Base-by-base conservation (phyloP, 2,888 invertebrate genomes). In the Eumerus sabulonum region DNA sequence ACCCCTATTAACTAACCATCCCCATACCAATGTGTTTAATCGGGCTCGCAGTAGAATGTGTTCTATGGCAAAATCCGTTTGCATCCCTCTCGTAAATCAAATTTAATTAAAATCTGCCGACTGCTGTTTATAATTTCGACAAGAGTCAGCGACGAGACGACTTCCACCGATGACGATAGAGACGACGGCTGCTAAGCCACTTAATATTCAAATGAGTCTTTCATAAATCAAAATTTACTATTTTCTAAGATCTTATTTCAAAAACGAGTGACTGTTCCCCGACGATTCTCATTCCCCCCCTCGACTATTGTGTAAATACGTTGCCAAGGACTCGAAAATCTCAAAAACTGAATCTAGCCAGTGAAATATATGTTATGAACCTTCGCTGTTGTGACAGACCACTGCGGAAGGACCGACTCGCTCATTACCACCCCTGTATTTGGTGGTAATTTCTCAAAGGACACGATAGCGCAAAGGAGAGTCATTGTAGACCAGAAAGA, bases 161-260 rank as follows among this genome's bases (percentile, higher is more conserved):
- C 27, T 27, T 4, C 27, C 3, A 7, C 3, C 27, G 27, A 27
- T 27, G 27, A 9, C 14, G 35, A 1, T 38, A 14, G 44, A n/a
- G 51, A 54, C 51, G 59, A 36, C 73, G 79, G 73, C 79, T 79
- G 79, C 27, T 64, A 64, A 64, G 79, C 68, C 79, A 79, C 79
- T 79, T 79, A 79, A 79, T 79, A 79, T 79, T 79, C 79, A 79
- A 79, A 79, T 74, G 63, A 76, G 53, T 53, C 68, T 63, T 73
- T 60, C 79, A 73, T 79, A 79, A 79, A 79, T 79, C 79, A 79
- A 74, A 74, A 70, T 79, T 74, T 74, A 79, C 79, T 79, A 79
- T 73, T 74, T 74, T 62, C 68, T 17, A 60, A 27, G 64, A 59
- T 44, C 44, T 51, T 67, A 42, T 57, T 48, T 18, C 54, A 56